phyloP scores from a whole-genome alignment of 2,113 vertebrate species.

The Galbula dea region DNA sequence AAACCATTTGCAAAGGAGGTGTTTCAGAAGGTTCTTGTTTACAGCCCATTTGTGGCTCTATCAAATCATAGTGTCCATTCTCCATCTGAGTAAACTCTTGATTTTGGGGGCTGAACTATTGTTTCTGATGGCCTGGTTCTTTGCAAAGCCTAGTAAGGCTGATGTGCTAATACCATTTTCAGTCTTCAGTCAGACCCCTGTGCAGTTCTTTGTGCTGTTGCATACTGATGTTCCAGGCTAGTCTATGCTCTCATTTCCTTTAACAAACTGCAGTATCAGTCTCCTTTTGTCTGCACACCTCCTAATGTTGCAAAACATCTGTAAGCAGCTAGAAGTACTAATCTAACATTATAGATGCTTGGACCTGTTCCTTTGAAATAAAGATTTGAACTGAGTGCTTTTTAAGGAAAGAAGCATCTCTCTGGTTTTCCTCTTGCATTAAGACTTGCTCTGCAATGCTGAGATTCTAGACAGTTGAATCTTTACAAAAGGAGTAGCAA shows the following conservation, averaged over 20 bases:
- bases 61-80: background rate
- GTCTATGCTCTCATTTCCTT: background rate
- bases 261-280: background rate
- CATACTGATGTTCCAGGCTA: background rate
- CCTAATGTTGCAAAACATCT: background rate
- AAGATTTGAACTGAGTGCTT: background rate
- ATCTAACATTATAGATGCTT: background rate
- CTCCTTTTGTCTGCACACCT: background rate
- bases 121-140: background rate
- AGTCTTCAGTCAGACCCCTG: background rate
- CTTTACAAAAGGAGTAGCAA: background rate
- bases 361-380: background rate
- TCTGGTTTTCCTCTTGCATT: background rate
- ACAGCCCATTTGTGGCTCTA: background rate
- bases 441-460: background rate
- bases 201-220: background rate
- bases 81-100: background rate
- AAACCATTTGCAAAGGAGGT: background rate
- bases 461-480: background rate
- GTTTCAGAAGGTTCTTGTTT: background rate
- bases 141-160: background rate
- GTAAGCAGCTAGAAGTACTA: background rate
- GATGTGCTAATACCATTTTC: background rate
- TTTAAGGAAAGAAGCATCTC: background rate
- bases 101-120: background rate